These are phyloP conservation scores for Atta cephalotes DNA, from an alignment of 1,140 invertebrate genomes.

Conservation along the genomic window DNA sequence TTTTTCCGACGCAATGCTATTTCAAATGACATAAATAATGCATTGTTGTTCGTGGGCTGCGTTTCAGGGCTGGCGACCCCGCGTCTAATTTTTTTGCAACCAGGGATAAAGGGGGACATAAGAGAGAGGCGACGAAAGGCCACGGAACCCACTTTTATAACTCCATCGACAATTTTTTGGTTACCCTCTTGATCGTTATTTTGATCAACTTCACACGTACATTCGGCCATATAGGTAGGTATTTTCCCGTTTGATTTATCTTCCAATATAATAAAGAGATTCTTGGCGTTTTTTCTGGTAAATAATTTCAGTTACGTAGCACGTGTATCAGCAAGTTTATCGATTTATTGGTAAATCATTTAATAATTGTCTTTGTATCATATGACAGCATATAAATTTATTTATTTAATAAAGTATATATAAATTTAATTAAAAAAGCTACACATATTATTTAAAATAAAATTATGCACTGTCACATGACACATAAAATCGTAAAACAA, in stretches of 20 bases:
- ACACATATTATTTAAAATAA: no score
- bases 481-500: no score
- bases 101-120: conserved; percentile 53
- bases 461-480: no score
- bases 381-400: not conserved
- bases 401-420: not conserved
- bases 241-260: conserved; percentile 76
- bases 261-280: conserved; percentile 56
- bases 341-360: conserved; percentile 9
- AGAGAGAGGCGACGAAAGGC: conserved; percentile 69
- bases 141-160: conserved; percentile 81
- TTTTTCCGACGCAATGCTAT: conserved; percentile 11
- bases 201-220: conserved; percentile 73
- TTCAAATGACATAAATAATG: conserved; percentile 72
- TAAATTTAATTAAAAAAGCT: not conserved
- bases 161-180: conserved; percentile 81
- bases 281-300: conserved; percentile 45
- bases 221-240: conserved; percentile 20
- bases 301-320: conserved; percentile 59
- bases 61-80: conserved; percentile 66
- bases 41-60: conserved; percentile 70
- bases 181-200: conserved; percentile 76
- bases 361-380: not conserved
- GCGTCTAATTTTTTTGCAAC: conserved; percentile 67
- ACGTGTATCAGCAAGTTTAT: not conserved